Evolutionary conservation across 2,888 invertebrate species (phyloP), one percentile per base, ranked within the genome.

Genomic region (Rotaria magnacalcarata): DNA sequence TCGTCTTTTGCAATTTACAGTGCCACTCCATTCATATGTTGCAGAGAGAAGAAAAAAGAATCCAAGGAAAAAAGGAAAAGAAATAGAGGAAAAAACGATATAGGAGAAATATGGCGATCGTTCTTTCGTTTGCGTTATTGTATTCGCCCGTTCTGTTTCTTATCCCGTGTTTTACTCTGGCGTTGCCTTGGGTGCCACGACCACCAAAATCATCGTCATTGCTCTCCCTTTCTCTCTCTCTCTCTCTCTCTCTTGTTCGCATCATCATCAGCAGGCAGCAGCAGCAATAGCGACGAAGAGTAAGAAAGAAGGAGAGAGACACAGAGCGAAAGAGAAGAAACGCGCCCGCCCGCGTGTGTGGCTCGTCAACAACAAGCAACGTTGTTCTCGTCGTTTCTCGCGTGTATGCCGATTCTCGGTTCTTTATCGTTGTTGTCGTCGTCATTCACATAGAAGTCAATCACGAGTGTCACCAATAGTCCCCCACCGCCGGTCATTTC

Each of bases 321-420:
- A 8, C 27, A 52, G 52, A 16, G 52, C 16, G 67, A 67, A 16
- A n/a, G n/a, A 67, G 67, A 67, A 34, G 34, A 67, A 41, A 19
- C 67, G 16, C 67, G 16, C 34, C 34, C 67, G 19, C 34, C 19
- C 34, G 34, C 34, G 67, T 67, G 34, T 67, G 67, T 67, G 67
- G 67, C 67, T 67, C 67, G 67, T 27, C 67, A 41, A 67, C 67
- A 67, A 67, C 67, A 67, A 67, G 67, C 67, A 67, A 67, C 67
- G 67, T 67, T 67, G 67, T 14, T 34, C 67, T 67, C 3, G 67
- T 67, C 34, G 67, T 67, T 67, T 34, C 27, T 67, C 67, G 67
- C 67, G 67, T 67, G 67, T 67, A 41, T 67, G 67, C 67, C 67
- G 67, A 67, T 67, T 67, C 67, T 67, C 67, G 67, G 67, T 67